phyloP scores from a whole-genome alignment of 1,140 invertebrate genomes.

The Drosophila varians region DNA sequence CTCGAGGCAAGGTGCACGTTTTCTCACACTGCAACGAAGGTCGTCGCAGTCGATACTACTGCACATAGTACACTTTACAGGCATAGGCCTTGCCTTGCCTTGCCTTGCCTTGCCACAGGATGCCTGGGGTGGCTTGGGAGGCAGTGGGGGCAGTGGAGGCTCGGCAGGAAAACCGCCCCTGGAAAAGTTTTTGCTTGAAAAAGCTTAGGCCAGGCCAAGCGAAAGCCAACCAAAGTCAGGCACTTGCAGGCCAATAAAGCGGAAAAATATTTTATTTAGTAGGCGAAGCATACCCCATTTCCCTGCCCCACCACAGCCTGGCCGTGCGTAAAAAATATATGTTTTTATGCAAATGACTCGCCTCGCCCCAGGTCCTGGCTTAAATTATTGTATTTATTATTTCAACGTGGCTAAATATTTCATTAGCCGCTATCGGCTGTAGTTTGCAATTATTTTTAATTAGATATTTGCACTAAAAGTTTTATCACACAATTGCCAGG shows the following conservation, averaged over 20 bases:
- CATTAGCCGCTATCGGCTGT: conserved; percentile 6
- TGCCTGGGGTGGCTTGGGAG: too few species aligned
- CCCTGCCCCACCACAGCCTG: conserved; percentile 8
- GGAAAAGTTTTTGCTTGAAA: conserved; percentile 39
- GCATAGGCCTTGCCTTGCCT: neutral
- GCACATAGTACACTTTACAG: neutral
- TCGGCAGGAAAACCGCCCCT: conserved; percentile 24
- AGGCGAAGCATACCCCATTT: conserved; percentile 21
- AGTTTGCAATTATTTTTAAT: conserved; percentile 63
- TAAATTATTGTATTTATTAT: conserved; percentile 47
- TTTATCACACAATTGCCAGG: conserved; percentile 23
- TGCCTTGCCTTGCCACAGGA: neutral
- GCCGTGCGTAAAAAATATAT: conserved; percentile 22
- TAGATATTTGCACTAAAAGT: conserved; percentile 49
- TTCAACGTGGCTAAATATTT: conserved; percentile 27
- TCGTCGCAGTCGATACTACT: conserved; percentile 43
- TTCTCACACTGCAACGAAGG: conserved; percentile 70
- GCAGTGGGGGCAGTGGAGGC: neutral
- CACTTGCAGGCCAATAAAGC: conserved; percentile 66
- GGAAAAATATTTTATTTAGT: conserved; percentile 47
- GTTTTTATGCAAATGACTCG: conserved; percentile 42
- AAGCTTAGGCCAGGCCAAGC: conserved; percentile 48
- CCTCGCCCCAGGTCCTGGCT: neutral
- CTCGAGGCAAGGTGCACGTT: conserved; percentile 68
- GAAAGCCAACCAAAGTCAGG: conserved; percentile 41